These are phyloP conservation scores for Steinernema feltiae DNA, from an alignment of 1,140 invertebrate genomes.

Conservation along the genomic window DNA sequence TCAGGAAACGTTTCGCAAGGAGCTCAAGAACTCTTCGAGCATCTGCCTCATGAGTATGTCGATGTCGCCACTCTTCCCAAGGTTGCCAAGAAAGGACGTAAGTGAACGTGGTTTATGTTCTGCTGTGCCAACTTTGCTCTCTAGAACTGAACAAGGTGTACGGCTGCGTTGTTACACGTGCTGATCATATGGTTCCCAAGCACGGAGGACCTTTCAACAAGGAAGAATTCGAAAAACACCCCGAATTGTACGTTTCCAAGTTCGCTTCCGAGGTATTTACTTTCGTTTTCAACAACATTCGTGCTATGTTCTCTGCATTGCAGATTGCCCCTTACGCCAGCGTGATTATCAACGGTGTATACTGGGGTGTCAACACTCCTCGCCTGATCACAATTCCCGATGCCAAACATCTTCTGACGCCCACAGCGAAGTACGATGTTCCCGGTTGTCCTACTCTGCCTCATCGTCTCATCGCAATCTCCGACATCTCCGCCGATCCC, in stretches of 20 bases:
- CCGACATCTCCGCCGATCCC: slow-evolving; percentile 96
- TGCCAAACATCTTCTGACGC: slow-evolving; percentile 78
- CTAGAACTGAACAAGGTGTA: slow-evolving; percentile 84
- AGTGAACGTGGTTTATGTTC: too few relatives aligned
- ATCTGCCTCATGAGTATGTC: slow-evolving; percentile 94
- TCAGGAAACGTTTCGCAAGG: slow-evolving; percentile 73
- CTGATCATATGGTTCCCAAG: slow-evolving; percentile 84
- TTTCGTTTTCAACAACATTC: slow-evolving; percentile 8
- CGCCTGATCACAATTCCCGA: slow-evolving; percentile 93
- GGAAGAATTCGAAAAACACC: slow-evolving; percentile 80
- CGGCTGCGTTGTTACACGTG: slow-evolving; percentile 79
- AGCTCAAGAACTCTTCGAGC: slow-evolving; percentile 94
- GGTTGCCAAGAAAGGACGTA: slow-evolving; percentile 90
- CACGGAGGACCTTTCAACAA: slow-evolving; percentile 65
- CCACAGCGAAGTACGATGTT: slow-evolving; percentile 65
- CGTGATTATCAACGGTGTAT: slow-evolving; percentile 94
- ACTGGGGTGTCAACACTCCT: slow-evolving; percentile 93
- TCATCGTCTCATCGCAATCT: slow-evolving; percentile 76
- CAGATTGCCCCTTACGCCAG: slow-evolving; percentile 93
- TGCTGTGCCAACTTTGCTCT: slow-evolving; percentile 43
- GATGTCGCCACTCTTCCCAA: slow-evolving; percentile 85
- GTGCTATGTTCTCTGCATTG: slow-evolving; percentile 28
- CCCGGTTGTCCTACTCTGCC: slow-evolving; percentile 71
- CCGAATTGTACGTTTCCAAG: slow-evolving; percentile 86
- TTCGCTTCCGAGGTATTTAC: slow-evolving; percentile 80